These are phyloP conservation scores for Bubo scandiacus DNA, from an alignment of 2,113 vertebrate genomes.

Conservation along the genomic window DNA sequence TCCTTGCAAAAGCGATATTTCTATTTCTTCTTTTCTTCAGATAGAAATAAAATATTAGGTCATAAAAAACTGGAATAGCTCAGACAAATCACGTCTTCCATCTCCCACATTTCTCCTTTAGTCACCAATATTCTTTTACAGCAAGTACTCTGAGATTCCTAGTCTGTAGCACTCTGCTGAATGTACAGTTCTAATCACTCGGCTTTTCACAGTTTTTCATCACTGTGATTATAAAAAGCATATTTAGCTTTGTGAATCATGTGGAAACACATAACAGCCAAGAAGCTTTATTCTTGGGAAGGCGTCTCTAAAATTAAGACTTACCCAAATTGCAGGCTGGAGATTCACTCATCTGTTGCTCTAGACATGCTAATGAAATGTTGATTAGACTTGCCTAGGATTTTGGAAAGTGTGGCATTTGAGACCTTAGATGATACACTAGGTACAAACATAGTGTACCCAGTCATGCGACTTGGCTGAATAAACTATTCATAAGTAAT, in stretches of 20 bases:
- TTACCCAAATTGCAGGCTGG: neutral
- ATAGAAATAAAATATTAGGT: neutral
- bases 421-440: neutral
- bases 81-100: neutral
- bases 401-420: neutral
- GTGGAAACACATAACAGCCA: neutral
- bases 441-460: neutral
- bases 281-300: conserved; percentile 23
- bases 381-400: neutral
- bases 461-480: neutral
- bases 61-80: neutral
- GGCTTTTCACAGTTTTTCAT: neutral
- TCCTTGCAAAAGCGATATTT: neutral
- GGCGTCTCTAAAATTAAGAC: neutral
- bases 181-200: neutral
- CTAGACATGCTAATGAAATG: neutral
- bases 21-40: neutral
- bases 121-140: neutral
- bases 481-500: neutral
- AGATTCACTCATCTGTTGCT: neutral
- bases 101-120: neutral
- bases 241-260: conserved; percentile 32
- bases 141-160: neutral
- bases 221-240: neutral
- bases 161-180: neutral